Conservation (phyloP, 2,797 vertebrate genomes). For the Enteromius argenteus region DNA sequence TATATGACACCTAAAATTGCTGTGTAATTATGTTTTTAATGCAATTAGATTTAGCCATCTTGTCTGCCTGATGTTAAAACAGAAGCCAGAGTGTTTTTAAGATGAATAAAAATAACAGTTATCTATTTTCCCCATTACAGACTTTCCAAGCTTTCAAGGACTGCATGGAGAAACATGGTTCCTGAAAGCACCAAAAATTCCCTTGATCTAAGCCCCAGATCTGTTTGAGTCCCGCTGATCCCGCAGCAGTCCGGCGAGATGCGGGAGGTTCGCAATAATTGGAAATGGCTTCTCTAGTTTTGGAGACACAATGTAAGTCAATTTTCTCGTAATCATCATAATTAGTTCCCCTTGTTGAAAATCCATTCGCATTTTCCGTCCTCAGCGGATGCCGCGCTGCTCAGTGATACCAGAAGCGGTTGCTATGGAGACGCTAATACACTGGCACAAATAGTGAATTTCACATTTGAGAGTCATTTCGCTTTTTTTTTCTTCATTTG, state of each 20-base stretch:
- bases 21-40: not conserved
- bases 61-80: not conserved
- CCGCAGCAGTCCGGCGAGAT: constrained; percentile 19
- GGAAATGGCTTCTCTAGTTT: constrained; percentile 55
- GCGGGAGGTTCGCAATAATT: constrained; percentile 41
- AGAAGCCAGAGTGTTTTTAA: not conserved
- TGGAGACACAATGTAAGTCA: constrained; percentile 67
- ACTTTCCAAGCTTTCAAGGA: not conserved
- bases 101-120: not conserved
- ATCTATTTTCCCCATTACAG: not conserved
- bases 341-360: constrained; percentile 79
- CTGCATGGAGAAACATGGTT: not conserved
- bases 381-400: constrained; percentile 72
- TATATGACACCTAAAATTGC: not conserved
- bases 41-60: not conserved
- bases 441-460: constrained; percentile 76
- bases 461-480: constrained; percentile 67
- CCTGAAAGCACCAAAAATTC: constrained; percentile 11
- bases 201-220: constrained; percentile 27
- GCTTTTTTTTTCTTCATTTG: constrained; percentile 23
- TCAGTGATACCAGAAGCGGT: constrained; percentile 81
- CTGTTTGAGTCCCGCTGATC: constrained; percentile 14
- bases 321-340: constrained; percentile 73
- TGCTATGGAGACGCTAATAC: constrained; percentile 87
- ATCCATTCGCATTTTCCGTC: constrained; percentile 72